A percentile compares a stretch with the other conserved stretches of the same genome.
These are phyloP conservation scores for Asteroscopus sphinx DNA, from an alignment of 2,888 invertebrate genomes.

Conservation along the genomic window DNA sequence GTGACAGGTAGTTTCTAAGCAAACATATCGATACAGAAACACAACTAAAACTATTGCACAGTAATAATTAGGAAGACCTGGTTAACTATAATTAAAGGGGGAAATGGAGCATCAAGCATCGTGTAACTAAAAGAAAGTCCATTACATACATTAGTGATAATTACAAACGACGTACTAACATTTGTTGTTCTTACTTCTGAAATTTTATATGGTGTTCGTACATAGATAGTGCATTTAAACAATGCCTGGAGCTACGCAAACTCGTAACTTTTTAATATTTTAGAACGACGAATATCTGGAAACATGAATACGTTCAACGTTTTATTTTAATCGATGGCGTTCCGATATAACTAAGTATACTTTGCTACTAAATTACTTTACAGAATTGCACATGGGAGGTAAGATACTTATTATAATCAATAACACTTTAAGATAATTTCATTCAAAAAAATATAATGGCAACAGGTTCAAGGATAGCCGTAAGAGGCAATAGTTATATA, in stretches of 20 bases:
- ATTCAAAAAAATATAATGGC: background rate
- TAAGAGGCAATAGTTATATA: slow-evolving; percentile 3
- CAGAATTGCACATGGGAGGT: background rate
- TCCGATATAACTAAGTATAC: slow-evolving; percentile 5
- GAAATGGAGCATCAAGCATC: slow-evolving; percentile 46
- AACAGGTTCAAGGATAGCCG: background rate
- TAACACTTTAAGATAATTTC: background rate
- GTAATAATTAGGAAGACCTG: slow-evolving; percentile 42
- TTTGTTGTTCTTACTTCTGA: slow-evolving; percentile 13
- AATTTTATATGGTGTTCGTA: slow-evolving; percentile 8
- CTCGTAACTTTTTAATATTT: slow-evolving; percentile 26
- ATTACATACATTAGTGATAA: slow-evolving; percentile 37
- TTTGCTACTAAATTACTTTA: background rate
- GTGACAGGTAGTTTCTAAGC: background rate
- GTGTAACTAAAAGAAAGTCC: slow-evolving; percentile 47
- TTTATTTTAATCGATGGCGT: slow-evolving; percentile 25
- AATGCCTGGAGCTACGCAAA: slow-evolving; percentile 7
- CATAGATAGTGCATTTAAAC: slow-evolving; percentile 4
- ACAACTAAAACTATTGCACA: slow-evolving; percentile 10
- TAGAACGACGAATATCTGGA: slow-evolving; percentile 27
- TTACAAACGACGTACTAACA: slow-evolving; percentile 9
- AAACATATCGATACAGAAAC: slow-evolving; percentile 5
- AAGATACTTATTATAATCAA: background rate
- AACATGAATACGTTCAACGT: slow-evolving; percentile 13
- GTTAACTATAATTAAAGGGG: slow-evolving; percentile 38